phyloP scores from a whole-genome alignment of 2,888 invertebrate species.

The Rhagium mordax region DNA sequence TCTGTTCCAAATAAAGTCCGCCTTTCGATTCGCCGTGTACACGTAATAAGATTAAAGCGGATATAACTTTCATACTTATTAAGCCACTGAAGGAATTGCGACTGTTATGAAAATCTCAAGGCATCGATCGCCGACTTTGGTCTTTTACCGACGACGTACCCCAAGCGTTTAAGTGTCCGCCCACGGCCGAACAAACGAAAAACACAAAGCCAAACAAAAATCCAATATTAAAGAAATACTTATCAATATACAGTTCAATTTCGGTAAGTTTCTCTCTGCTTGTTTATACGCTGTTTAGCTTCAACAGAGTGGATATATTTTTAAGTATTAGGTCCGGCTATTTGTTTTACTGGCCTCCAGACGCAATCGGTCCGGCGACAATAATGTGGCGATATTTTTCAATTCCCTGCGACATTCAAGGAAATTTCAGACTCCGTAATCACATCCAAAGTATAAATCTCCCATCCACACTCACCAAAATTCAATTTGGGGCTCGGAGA shows the following conservation, averaged over 20 bases:
- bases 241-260: conserved; percentile 16
- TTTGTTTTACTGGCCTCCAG: conserved; percentile 47
- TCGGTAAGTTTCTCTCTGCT: not conserved
- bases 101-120: not conserved
- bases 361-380: conserved; percentile 53
- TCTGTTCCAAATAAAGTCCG: too few relatives aligned
- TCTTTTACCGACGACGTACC: not conserved
- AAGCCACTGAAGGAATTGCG: not conserved
- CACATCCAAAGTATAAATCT: conserved; percentile 57
- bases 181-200: conserved; percentile 8
- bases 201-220: conserved; percentile 4
- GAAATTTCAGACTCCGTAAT: conserved; percentile 53
- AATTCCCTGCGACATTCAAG: conserved; percentile 51
- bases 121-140: not conserved
- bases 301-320: conserved; percentile 17
- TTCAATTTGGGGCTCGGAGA: conserved; percentile 47
- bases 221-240: conserved; percentile 18
- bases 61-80: not conserved
- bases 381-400: conserved; percentile 56
- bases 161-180: not conserved
- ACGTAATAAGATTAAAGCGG: too few relatives aligned
- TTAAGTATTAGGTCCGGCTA: conserved; percentile 41
- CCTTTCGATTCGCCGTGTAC: too few relatives aligned
- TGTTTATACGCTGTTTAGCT: conserved; percentile 19
- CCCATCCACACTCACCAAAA: conserved; percentile 49